Evolutionary conservation across 2,888 invertebrate genomes (phyloP).

Genomic region (Drosophila hamatofila): DNA sequence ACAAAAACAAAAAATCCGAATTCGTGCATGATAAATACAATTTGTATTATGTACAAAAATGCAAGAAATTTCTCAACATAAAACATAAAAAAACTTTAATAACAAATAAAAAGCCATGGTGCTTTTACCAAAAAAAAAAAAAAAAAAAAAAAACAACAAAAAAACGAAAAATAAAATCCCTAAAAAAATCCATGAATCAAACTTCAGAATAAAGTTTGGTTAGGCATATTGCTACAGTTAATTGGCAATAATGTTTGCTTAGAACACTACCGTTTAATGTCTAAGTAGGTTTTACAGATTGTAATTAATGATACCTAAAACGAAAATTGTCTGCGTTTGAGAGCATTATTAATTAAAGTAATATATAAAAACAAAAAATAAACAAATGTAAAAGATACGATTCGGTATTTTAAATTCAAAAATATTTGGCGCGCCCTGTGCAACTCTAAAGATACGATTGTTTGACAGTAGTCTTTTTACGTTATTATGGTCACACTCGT

Average conservation of each 20-base stretch:
- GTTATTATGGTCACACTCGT: conserved; percentile 23
- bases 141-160: conserved; percentile 24
- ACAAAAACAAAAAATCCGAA: conserved; percentile 31
- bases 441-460: neutral
- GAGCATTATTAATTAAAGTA: conserved; percentile 61
- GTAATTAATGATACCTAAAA: conserved; percentile 66
- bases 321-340: conserved; percentile 54
- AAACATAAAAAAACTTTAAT: conserved; percentile 28
- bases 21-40: conserved; percentile 58
- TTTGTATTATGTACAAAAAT: conserved; percentile 76
- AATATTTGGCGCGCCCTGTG: conserved; percentile 2
- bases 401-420: conserved; percentile 1
- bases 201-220: conserved; percentile 46
- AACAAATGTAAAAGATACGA: conserved; percentile 58
- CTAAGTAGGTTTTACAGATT: conserved; percentile 77
- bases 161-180: conserved; percentile 20
- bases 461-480: conserved; percentile 11
- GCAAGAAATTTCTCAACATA: conserved; percentile 33
- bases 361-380: conserved; percentile 51
- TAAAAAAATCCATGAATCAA: conserved; percentile 34
- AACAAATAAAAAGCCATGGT: conserved; percentile 31
- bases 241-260: conserved; percentile 56
- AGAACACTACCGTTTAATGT: conserved; percentile 67
- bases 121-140: conserved; percentile 45
- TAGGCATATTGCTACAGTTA: conserved; percentile 57